Conservation (phyloP, 2,797 vertebrate genomes). For the Muscicapa comitata region DNA sequence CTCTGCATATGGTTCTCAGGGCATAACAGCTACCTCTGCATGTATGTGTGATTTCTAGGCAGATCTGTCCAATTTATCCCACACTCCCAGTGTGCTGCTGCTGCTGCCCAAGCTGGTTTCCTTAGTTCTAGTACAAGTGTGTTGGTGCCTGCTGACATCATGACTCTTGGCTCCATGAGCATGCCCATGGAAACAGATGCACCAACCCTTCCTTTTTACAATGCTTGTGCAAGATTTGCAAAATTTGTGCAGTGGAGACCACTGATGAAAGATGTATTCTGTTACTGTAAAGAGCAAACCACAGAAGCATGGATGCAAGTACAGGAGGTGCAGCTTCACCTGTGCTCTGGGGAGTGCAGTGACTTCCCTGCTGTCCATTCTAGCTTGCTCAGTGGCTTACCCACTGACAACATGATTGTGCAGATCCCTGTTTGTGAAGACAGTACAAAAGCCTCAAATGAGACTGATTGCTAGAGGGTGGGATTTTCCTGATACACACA, state of each 20-base stretch:
- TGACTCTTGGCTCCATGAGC: neutral
- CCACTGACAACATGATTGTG: neutral
- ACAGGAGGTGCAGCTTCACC: neutral
- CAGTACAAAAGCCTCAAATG: neutral
- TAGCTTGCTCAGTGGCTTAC: neutral
- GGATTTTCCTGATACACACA: neutral
- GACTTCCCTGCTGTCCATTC: accelerated
- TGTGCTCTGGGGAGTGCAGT: neutral
- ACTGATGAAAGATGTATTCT: neutral
- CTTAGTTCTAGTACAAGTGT: neutral
- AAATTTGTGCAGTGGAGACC: neutral
- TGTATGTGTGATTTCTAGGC: neutral
- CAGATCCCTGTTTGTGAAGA: neutral
- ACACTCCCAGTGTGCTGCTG: neutral
- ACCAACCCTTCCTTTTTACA: neutral
- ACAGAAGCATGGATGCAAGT: neutral
- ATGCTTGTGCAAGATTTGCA: neutral
- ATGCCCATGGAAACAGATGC: neutral
- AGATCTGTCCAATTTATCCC: neutral
- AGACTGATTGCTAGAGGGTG: neutral
- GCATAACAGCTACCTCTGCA: neutral
- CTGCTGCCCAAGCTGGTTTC: neutral
- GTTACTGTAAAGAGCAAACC: neutral
- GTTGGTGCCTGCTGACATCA: neutral
- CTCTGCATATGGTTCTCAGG: neutral